Evolutionary conservation across 2,888 invertebrate species (phyloP).

Genomic region (Caenorhabditis virilis): DNA sequence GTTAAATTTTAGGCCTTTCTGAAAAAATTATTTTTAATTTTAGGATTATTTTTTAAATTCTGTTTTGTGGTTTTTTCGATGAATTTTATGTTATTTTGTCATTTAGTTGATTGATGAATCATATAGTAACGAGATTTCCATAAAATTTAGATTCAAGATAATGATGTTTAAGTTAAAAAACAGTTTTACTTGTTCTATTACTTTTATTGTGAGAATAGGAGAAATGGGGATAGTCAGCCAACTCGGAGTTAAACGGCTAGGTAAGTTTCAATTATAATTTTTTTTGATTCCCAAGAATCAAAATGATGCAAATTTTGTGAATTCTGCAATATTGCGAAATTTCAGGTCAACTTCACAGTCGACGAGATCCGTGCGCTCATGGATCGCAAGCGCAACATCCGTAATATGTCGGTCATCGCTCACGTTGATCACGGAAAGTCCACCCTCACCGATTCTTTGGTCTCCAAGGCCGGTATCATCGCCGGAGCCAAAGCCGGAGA

Average conservation of each 20-base stretch:
- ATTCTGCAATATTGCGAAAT: background rate
- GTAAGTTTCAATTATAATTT: no score
- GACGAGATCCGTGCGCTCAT: constrained; percentile 99
- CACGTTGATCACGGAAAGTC: constrained; percentile 96
- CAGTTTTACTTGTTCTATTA: no score
- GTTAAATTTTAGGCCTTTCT: background rate
- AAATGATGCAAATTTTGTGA: background rate
- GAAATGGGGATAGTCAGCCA: no score
- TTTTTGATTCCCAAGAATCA: no score
- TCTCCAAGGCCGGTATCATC: constrained; percentile 99
- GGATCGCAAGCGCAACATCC: constrained; percentile 99
- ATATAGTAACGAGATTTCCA: no score
- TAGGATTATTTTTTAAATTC: background rate
- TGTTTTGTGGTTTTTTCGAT: no score
- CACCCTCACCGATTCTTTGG: constrained; percentile 97
- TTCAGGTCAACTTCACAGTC: constrained; percentile 99
- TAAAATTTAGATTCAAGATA: no score
- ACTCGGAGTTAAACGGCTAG: no score
- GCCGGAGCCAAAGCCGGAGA: constrained; percentile 98
- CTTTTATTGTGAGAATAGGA: no score
- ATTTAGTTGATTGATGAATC: no score
- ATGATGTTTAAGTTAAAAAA: no score
- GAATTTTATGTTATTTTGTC: no score
- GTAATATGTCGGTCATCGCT: constrained; percentile 99
- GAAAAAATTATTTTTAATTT: background rate